Percentiles rank a stretch among this genome's conserved stretches.
Evolutionary conservation across 2,888 invertebrate species (phyloP).

Genomic region (Poecilobothrus nobilitatus): DNA sequence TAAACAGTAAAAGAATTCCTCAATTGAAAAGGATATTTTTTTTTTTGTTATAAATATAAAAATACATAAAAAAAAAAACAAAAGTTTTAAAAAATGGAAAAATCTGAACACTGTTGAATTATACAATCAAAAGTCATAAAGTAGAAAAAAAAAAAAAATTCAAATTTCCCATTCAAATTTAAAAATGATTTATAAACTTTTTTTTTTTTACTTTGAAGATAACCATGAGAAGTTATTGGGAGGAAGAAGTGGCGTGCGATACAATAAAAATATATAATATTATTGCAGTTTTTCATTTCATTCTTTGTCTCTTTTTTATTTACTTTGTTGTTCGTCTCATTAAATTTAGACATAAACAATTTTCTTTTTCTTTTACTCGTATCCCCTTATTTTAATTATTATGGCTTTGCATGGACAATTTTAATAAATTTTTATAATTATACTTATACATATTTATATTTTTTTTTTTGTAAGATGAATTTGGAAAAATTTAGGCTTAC

Average conservation of each 20-base stretch:
- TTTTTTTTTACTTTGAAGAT: neutral
- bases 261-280: too few relatives aligned
- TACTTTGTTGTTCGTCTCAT: neutral
- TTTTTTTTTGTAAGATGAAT: too few relatives aligned
- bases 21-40: neutral
- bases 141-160: neutral
- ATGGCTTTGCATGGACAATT: neutral
- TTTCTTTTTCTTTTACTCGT: too few relatives aligned
- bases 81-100: neutral
- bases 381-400: neutral
- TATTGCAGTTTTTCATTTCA: too few relatives aligned
- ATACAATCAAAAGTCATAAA: neutral
- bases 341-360: too few relatives aligned
- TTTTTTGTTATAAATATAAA: neutral
- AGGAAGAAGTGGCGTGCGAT: too few relatives aligned
- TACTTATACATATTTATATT: too few relatives aligned
- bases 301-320: neutral
- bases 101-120: neutral
- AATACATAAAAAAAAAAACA: neutral
- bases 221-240: neutral
- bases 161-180: neutral
- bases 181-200: neutral
- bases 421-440: neutral
- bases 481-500: too few relatives aligned
- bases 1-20: neutral